Evolutionary conservation across 2,113 vertebrate species (phyloP).

Genomic region (Cynocephalus volans): DNA sequence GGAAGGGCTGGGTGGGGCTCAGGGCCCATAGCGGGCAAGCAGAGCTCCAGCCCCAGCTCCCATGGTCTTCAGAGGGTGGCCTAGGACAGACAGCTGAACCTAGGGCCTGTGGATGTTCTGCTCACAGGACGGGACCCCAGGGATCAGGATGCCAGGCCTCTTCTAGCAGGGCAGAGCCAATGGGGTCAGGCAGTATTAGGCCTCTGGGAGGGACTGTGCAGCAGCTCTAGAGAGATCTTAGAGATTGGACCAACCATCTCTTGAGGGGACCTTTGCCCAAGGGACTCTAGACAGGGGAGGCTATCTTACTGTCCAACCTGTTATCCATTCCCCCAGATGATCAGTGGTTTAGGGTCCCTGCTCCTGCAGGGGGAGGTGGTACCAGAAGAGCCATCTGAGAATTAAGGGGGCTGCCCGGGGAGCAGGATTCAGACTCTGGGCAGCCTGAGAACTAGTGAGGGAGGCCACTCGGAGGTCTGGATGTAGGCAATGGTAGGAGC

Average conservation of each 20-base stretch:
- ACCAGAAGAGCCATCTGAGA: not conserved
- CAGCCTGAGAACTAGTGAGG: not conserved
- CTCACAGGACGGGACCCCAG: not conserved
- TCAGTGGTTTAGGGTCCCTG: not conserved
- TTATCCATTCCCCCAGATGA: not conserved
- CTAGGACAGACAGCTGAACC: not conserved
- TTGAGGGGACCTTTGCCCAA: too few species aligned
- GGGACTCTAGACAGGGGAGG: not conserved
- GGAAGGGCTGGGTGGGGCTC: not conserved
- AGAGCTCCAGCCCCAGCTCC: not conserved
- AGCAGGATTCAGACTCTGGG: not conserved
- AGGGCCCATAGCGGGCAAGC: not conserved
- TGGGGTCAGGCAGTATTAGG: not conserved
- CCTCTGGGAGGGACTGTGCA: not conserved
- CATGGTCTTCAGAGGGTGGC: not conserved
- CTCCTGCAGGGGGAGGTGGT: not conserved
- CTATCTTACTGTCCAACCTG: not conserved
- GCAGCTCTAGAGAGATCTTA: not conserved
- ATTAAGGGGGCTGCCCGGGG: not conserved
- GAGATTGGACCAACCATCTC: not conserved
- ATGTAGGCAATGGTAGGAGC: not conserved
- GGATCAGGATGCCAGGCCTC: not conserved
- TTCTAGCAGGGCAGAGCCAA: not conserved
- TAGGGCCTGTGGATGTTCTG: not conserved
- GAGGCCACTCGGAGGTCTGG: not conserved